Base-by-base conservation (phyloP, 2,113 vertebrate genomes). In the Benitochromis conjunctus region DNA sequence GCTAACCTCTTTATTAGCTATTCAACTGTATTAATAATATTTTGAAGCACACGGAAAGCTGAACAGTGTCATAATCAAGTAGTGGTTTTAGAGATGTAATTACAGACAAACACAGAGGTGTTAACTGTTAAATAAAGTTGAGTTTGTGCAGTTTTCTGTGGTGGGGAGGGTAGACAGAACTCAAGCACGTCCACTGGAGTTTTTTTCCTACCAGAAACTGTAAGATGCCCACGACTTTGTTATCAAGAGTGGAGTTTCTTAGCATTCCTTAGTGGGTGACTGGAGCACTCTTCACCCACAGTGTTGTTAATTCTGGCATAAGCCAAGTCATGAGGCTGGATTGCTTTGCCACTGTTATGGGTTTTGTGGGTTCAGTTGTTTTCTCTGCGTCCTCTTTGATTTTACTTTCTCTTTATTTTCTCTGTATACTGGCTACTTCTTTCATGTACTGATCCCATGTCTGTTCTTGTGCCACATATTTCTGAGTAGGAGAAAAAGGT, bases 261-360 rank as follows among this genome's bases (percentile, higher is more conserved):
- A 29, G 41, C 71, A 87, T 90, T 93, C 86, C 85, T 46, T 11
- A 34, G 86, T 85, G 86, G 79, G 76, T 83, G 84, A 77, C 71
- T 41, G 21, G 54, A 55, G 89, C 84, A 62, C 18, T 71, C 55
- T 6, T 90, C 41, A 14, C 62, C 88, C 80, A 71, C 79, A 24
- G 48, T 36, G 41, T n/a, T 81, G 79, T 81, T 88, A 51, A 82
- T 85, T 92, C 26, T 77, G 82, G 66, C 82, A 36, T 86, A 86
- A 89, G 81, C 79, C 74, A 48, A 78, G 82, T 86, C 88, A 87
- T 82, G 80, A 41, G 86, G 79, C 58, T 3, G 8, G 18, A 51
- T 69, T 46, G 6, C 21, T 54, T 10, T 58, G 53, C 34, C 14
- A 71, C 46, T 34, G 69, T 80, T 56, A 41, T 51, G 78, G 18